phyloP scores from a whole-genome alignment of 2,797 vertebrate genomes.

The Pseudopleuronectes americanus region DNA sequence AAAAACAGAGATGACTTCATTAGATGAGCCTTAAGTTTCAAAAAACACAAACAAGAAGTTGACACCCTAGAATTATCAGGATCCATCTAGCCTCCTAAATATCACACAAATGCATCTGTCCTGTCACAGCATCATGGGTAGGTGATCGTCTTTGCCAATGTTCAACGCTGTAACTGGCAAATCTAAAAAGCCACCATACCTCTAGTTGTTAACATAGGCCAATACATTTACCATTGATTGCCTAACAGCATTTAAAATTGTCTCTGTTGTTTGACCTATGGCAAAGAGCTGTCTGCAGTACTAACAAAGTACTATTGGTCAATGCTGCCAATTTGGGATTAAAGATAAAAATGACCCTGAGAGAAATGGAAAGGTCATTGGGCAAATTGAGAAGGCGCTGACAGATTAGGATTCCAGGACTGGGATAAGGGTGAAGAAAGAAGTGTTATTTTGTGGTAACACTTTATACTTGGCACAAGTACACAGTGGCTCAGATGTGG shows the following conservation, averaged over 20 bases:
- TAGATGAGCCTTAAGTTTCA: not conserved
- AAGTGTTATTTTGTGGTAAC: conserved; percentile 38
- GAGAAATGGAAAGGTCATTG: conserved; percentile 44
- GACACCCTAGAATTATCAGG: conserved; percentile 27
- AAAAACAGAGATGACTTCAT: not conserved
- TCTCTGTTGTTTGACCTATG: conserved; percentile 23
- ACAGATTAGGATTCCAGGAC: conserved; percentile 45
- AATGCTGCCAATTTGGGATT: conserved; percentile 30
- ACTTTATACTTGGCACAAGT: conserved; percentile 57
- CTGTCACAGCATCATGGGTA: not conserved
- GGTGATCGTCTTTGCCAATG: conserved; percentile 36
- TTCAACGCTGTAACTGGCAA: not conserved
- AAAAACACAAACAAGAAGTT: conserved; percentile 17
- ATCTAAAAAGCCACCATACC: not conserved
- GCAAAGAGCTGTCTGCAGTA: not conserved
- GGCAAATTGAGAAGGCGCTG: conserved; percentile 37
- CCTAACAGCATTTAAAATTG: not conserved
- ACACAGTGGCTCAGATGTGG: conserved; percentile 39
- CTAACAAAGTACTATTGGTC: not conserved
- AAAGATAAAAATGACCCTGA: conserved; percentile 39
- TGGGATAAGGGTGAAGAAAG: conserved; percentile 32
- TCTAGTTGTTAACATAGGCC: too few species aligned
- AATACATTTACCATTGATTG: conserved; percentile 15
- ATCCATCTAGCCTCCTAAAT: conserved; percentile 15
- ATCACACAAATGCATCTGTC: conserved; percentile 24